Evolutionary conservation across 2,113 vertebrate species (phyloP), one percentile per base, ranked within the genome.

Genomic region (Psittacara wagleri): DNA sequence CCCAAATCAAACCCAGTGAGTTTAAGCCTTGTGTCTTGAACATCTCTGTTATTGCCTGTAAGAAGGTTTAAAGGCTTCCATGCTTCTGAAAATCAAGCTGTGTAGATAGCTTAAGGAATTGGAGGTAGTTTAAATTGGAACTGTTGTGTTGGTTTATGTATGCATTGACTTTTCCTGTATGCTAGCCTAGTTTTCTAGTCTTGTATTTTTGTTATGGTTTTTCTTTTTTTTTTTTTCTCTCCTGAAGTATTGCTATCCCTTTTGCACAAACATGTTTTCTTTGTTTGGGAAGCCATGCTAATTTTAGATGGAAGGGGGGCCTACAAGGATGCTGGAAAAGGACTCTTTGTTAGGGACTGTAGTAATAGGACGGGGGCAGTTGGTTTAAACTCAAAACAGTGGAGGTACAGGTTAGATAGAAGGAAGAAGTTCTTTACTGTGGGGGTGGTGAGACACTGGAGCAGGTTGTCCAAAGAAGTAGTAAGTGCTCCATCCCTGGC

Each of bases 1-100:
- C 13, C 5, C 7, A 74, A 72, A 88, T 1, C 4, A 9, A 74
- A 67, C 84, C 1, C 2, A 9, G 0, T 39, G 8, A 46, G 13
- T 86, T 81, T 48, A 75, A 17, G 43, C 13, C 5, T 89, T 0
- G 3, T 0, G 7, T 51, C 18, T 51, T 44, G 20, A 76, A 33
- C 23, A 39, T 75, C 28, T 33, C 43, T 67, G 3, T 69, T 28
- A 8, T 33, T 61, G 13, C 46, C 17, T 35, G 10, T 74, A 59
- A 51, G 35, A 49, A 66, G 33, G 10, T 85, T 73, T 82, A 43
- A 72, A 75, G n/a, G 68, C 14, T 75, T 77, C 2, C 1, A 2
- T 61, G 13, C 11, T 28, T 67, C 73, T 63, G 14, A 81, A 81
- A 88, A 52, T 19, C 10, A 37, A 10, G 17, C 46, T 81, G 20